phyloP scores from a whole-genome alignment of 2,888 invertebrate genomes.

The Neria commutata region DNA sequence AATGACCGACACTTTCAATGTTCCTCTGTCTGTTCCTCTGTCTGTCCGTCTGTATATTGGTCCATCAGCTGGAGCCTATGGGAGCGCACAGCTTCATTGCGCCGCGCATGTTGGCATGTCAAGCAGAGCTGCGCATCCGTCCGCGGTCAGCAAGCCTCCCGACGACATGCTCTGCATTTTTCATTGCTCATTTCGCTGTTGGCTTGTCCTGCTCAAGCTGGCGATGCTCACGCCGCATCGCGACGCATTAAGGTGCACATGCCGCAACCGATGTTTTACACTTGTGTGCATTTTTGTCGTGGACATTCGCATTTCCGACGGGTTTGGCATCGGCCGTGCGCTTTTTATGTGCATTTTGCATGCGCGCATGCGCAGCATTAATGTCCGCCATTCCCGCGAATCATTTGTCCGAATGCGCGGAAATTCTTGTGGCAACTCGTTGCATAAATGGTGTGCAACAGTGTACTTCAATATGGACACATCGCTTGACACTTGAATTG shows the following conservation, averaged over 20 bases:
- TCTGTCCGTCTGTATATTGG: too few species aligned
- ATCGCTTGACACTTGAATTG: too few species aligned
- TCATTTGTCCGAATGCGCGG: too few species aligned
- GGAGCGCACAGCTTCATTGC: not conserved
- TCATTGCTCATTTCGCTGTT: not conserved
- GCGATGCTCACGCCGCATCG: not conserved
- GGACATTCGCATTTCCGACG: too few species aligned
- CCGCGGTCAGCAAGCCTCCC: not conserved
- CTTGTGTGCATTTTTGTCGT: conserved; percentile 27
- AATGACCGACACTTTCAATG: conserved; percentile 58
- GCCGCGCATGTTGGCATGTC: not conserved
- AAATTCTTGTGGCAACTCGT: too few species aligned
- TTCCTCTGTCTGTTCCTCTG: conserved; percentile 21
- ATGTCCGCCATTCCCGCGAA: too few species aligned
- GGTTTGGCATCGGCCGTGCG: not conserved
- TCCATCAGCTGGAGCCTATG: too few species aligned
- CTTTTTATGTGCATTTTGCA: not conserved
- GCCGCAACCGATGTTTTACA: conserved; percentile 23
- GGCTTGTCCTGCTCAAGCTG: not conserved
- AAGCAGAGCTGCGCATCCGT: not conserved
- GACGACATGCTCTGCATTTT: conserved; percentile 20
- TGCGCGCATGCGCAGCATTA: not conserved
- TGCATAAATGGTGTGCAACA: too few species aligned
- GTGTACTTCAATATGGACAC: too few species aligned
- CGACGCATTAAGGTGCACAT: conserved; percentile 20